Evolutionary conservation across 92 coral and sea anemone species (phyloP).

Genomic region (Palythoa grandiflora): DNA sequence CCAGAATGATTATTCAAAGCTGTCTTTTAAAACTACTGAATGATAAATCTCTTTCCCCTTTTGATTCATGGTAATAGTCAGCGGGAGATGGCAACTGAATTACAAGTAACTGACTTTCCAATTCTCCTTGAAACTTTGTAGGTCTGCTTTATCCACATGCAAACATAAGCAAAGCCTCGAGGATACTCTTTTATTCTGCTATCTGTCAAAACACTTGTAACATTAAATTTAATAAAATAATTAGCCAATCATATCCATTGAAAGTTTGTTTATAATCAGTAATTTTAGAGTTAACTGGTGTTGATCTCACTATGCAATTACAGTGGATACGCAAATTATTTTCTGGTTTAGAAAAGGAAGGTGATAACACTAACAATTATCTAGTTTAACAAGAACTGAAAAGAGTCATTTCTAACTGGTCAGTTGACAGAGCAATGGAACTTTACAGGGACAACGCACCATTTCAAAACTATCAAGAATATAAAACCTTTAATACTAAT

Average conservation of each 20-base stretch:
- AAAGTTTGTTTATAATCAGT: constrained; percentile 28
- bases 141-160: neutral
- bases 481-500: constrained; percentile 2
- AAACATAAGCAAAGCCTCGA: neutral
- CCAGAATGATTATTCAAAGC: constrained; percentile 41
- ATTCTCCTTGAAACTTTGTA: neutral
- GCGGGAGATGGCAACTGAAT: constrained; percentile 27
- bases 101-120: neutral
- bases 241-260: constrained; percentile 27
- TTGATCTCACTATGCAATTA: constrained; percentile 29
- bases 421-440: neutral
- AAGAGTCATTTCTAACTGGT: neutral
- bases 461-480: neutral
- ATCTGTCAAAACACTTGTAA: constrained; percentile 44
- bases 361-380: neutral
- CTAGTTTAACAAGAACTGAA: neutral
- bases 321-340: neutral
- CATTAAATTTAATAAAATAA: constrained; percentile 39
- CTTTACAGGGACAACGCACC: constrained; percentile 9
- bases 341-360: constrained; percentile 12
- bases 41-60: constrained; percentile 33
- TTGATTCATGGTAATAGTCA: constrained; percentile 37
- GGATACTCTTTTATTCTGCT: constrained; percentile 36
- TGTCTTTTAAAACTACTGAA: constrained; percentile 50
- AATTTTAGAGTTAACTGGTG: constrained; percentile 13